Base-by-base conservation (phyloP, 2,797 vertebrate genomes). In the Synaphobranchus kaupii region DNA sequence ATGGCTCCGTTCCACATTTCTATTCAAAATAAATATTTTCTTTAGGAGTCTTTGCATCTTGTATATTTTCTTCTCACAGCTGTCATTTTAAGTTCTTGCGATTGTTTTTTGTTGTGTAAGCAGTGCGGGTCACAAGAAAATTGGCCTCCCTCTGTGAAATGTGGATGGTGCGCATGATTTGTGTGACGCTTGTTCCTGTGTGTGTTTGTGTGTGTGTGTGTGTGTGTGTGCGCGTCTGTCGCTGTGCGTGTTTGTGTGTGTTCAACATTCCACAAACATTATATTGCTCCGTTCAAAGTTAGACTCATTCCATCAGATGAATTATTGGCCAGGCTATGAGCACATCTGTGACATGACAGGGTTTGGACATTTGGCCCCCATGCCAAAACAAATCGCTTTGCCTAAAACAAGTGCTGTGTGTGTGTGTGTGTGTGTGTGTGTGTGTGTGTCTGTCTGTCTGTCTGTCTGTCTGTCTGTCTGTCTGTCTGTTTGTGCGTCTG, bases 11-110 rank as follows among this genome's bases (percentile, higher is more conserved):
- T 84, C 87, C 86, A 66, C 52, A 5, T 83, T 86, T 83, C 52
- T 66, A 84, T 84, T 89, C 58, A 83, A 78, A 90, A 58, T 66
- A 88, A 89, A 90, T 84, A 85, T 89, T 88, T 88, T 58, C 84
- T 81, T 22, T n/a, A 39, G 63, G 83, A 86, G 28, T 68, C 73
- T 52, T 60, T 44, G 56, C 9, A 39, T 60, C 56, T 39, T 60
- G 56, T 78, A 9, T 78, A 78, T 78, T 78, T 78, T 47, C 0
- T 78, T 78, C 73, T 78, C 22, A 8, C 47, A 83, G 52, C 47
- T 83, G 81, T 52, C n/a, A 83, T 83, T n/a, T 83, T 28, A 8
- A 83, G 52, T 54, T 50, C 15, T 28, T 83, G 2, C 12, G 52
- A 28, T 83, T 60, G 25, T 84, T 84, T 58, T 39, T 54, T 76